phyloP scores from a whole-genome alignment of 2,113 vertebrate species.

The Bubalus kerabau region DNA sequence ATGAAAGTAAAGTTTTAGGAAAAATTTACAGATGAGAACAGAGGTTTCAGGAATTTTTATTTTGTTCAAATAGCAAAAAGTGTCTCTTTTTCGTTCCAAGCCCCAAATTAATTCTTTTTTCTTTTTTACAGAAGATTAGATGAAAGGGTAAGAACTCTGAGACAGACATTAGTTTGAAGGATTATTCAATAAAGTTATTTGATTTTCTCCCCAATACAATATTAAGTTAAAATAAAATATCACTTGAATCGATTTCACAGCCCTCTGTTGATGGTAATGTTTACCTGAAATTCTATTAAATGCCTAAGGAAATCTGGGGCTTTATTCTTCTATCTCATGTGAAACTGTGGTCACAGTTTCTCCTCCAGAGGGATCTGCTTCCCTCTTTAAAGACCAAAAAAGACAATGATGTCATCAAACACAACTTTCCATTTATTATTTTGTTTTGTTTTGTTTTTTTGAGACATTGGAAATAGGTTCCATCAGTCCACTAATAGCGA shows the following conservation, averaged over 20 bases:
- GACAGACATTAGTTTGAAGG: neutral
- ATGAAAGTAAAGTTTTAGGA: neutral
- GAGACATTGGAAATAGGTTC: neutral
- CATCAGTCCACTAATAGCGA: neutral
- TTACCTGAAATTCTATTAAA: neutral
- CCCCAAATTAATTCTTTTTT: neutral
- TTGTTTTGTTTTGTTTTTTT: neutral
- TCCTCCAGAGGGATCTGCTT: neutral
- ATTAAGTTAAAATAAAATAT: constrained; percentile 13
- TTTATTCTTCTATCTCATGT: neutral
- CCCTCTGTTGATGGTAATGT: neutral
- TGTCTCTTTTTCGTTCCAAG: neutral
- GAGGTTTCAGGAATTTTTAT: neutral
- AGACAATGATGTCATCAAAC: neutral
- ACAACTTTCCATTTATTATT: neutral
- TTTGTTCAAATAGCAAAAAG: neutral
- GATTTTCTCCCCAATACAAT: neutral
- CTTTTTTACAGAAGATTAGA: neutral
- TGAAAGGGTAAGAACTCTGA: neutral
- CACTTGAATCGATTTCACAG: neutral
- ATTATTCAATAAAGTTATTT: neutral
- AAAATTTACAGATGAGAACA: neutral
- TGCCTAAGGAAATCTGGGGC: neutral
- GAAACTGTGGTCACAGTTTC: neutral
- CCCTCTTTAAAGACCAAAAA: neutral